Evolutionary conservation across 2,113 vertebrate species (phyloP).

Genomic region (Oxyura jamaicensis): DNA sequence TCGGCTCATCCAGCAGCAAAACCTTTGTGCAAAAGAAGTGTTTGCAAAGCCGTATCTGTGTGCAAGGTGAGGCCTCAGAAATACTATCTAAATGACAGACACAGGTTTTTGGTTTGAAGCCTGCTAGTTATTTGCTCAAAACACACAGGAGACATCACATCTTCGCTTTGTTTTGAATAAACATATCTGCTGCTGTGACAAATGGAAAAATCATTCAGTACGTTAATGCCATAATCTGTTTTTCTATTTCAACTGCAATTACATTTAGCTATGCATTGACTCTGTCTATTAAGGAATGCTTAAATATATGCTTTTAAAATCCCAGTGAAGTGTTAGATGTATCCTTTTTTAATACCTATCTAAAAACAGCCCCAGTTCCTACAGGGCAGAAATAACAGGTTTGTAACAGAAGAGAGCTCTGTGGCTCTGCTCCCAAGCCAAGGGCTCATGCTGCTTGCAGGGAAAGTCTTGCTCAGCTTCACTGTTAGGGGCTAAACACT

Average conservation of each 20-base stretch:
- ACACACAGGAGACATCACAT: rapidly evolving
- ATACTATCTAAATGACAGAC: not conserved
- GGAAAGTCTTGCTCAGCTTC: not conserved
- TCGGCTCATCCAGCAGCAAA: constrained; percentile 93
- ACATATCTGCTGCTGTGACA: not conserved
- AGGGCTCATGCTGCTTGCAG: not conserved
- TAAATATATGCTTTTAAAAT: not conserved
- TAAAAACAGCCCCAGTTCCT: not conserved
- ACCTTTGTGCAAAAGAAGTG: constrained; percentile 70
- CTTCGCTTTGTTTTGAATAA: not conserved
- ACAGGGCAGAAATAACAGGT: not conserved
- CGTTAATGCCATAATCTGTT: not conserved
- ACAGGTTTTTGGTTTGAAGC: not conserved
- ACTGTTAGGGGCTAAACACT: not conserved
- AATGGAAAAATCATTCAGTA: not conserved
- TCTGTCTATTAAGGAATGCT: not conserved
- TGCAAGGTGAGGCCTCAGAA: rapidly evolving
- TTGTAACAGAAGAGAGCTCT: not conserved
- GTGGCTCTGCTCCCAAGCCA: not conserved
- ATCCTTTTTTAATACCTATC: not conserved
- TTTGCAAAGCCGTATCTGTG: not conserved
- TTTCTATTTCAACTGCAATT: not conserved
- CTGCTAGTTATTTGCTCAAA: not conserved
- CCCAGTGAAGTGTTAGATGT: not conserved
- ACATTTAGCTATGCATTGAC: rapidly evolving